A percentile compares a stretch with the other conserved stretches of the same genome.
phyloP scores from a whole-genome alignment of 1,140 invertebrate species.

The Leptonema lineaticorne region DNA sequence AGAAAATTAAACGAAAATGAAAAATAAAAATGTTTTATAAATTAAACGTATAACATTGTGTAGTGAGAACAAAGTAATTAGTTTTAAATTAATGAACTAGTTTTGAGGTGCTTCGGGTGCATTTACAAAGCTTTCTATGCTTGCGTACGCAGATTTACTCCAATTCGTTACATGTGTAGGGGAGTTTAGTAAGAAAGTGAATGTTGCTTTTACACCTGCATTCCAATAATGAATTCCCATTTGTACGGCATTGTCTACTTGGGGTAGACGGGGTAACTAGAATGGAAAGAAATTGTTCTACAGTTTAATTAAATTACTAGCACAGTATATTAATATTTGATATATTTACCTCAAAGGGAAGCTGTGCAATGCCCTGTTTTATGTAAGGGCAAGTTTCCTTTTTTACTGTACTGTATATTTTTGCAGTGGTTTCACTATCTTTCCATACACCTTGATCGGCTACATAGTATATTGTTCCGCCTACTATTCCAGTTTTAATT shows the following conservation, averaged over 20 bases:
- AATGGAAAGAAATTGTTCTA: slow-evolving; percentile 41
- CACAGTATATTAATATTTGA: neutral
- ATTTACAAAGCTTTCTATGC: slow-evolving; percentile 28
- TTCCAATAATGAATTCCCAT: slow-evolving; percentile 60
- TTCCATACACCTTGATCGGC: slow-evolving; percentile 60
- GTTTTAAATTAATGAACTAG: too few relatives aligned
- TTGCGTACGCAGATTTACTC: slow-evolving; percentile 25
- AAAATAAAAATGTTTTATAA: too few relatives aligned
- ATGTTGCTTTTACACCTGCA: slow-evolving; percentile 56
- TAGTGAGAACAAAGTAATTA: too few relatives aligned
- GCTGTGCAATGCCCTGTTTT: slow-evolving; percentile 55
- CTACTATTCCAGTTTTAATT: slow-evolving; percentile 55
- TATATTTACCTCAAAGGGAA: slow-evolving; percentile 55
- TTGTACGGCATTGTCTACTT: slow-evolving; percentile 53
- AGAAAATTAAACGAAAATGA: too few relatives aligned
- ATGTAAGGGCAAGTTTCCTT: slow-evolving; percentile 56
- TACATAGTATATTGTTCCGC: slow-evolving; percentile 56
- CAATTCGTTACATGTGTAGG: slow-evolving; percentile 51
- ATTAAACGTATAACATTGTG: neutral
- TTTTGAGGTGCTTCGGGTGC: slow-evolving; percentile 26
- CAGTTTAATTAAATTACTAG: neutral
- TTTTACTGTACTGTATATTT: slow-evolving; percentile 55
- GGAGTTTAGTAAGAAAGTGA: slow-evolving; percentile 54
- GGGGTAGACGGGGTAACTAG: slow-evolving; percentile 58
- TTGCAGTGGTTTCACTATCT: slow-evolving; percentile 55